A percentile compares a stretch with the other conserved stretches of the same genome.
Evolutionary conservation across 2,797 vertebrate species (phyloP).

Genomic region (Trachops cirrhosus): DNA sequence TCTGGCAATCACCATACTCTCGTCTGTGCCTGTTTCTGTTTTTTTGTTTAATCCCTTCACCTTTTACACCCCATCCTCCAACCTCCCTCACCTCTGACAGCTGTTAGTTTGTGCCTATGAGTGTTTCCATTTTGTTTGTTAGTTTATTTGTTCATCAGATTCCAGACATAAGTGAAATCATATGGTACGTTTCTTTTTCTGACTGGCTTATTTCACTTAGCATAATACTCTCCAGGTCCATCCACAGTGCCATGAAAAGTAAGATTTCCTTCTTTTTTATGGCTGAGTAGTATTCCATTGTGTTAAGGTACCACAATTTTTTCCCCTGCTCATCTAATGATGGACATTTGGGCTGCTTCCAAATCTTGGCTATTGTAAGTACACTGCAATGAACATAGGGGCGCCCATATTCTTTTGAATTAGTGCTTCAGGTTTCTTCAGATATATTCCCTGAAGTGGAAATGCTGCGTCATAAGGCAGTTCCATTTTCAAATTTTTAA

Average conservation of each 20-base stretch:
- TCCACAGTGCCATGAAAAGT: not conserved
- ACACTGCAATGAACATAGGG: not conserved
- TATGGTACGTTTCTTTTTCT: not conserved
- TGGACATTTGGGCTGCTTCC: not conserved
- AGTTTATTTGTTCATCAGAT: not conserved
- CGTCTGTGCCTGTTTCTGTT: not conserved
- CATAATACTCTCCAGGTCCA: not conserved
- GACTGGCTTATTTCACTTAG: not conserved
- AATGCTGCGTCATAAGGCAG: not conserved
- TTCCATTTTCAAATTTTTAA: not conserved
- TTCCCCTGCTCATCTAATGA: not conserved
- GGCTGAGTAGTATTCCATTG: not conserved
- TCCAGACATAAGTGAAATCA: not conserved
- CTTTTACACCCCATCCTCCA: not conserved
- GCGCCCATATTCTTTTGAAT: not conserved
- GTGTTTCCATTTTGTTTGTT: not conserved
- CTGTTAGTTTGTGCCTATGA: not conserved
- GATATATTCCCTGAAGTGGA: not conserved
- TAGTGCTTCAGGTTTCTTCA: not conserved
- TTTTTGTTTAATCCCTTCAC: not conserved
- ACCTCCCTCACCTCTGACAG: not conserved
- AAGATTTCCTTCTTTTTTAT: not conserved
- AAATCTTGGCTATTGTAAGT: not conserved
- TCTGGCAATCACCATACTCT: not conserved
- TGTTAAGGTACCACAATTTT: not conserved